Conservation (phyloP, 2,797 vertebrate species). For the Poeciliopsis gracilis region DNA sequence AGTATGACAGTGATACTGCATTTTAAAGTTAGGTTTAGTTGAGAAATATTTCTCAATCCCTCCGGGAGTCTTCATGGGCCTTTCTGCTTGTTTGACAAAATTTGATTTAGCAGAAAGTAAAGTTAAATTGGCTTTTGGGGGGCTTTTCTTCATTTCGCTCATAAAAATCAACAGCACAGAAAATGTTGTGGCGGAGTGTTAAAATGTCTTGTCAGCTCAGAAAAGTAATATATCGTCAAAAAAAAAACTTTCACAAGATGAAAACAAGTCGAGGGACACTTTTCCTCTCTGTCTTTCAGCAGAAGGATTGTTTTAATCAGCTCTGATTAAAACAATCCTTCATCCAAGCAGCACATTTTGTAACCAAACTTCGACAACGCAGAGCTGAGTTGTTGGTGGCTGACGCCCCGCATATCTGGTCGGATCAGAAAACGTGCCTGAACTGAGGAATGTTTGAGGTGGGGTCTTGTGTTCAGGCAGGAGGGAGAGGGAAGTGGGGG, state of each 20-base stretch:
- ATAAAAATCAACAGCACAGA: background rate
- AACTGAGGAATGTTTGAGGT: slow-evolving; percentile 74
- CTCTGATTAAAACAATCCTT: slow-evolving; percentile 6
- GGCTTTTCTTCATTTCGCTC: background rate
- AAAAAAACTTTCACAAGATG: background rate
- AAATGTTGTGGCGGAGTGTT: background rate
- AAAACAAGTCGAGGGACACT: background rate
- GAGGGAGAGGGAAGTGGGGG: slow-evolving; percentile 24
- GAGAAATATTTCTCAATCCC: background rate
- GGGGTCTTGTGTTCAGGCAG: slow-evolving; percentile 52
- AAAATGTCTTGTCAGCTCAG: background rate
- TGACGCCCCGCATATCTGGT: slow-evolving; percentile 58
- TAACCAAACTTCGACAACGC: slow-evolving; percentile 31
- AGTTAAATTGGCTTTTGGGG: background rate
- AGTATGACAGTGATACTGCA: background rate
- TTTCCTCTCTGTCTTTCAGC: background rate
- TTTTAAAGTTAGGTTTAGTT: background rate
- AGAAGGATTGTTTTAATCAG: background rate
- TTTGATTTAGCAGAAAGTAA: background rate
- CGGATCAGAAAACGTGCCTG: slow-evolving; percentile 66
- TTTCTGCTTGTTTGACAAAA: background rate
- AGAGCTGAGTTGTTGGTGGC: slow-evolving; percentile 6
- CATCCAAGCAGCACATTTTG: slow-evolving; percentile 16
- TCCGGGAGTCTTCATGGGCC: background rate
- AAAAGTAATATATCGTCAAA: background rate